Evolutionary conservation across 2,797 vertebrate genomes (phyloP).

Genomic region (Muscicapa striata): DNA sequence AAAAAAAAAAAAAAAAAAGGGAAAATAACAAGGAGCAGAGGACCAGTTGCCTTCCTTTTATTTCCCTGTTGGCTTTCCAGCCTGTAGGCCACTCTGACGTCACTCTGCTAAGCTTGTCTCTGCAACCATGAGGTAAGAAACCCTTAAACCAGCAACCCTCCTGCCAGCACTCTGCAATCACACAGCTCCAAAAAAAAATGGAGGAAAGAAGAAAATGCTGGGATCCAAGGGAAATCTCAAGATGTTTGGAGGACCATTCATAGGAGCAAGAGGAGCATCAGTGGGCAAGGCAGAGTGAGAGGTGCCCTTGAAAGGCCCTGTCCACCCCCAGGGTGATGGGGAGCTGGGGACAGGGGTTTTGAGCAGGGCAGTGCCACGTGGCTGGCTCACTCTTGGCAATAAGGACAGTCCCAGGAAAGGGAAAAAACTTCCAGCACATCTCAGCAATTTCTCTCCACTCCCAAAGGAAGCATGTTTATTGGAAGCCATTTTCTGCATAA

Average conservation of each 20-base stretch:
- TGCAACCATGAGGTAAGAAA: not conserved
- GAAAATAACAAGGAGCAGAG: not conserved
- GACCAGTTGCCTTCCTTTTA: not conserved
- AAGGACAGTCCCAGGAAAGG: conserved; percentile 4
- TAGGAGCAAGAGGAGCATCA: not conserved
- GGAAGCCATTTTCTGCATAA: conserved; percentile 57
- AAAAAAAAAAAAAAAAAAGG: not conserved
- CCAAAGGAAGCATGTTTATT: not conserved
- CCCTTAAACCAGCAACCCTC: not conserved
- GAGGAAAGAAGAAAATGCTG: not conserved
- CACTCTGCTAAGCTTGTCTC: not conserved
- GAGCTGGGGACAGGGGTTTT: not conserved
- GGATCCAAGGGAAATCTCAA: not conserved
- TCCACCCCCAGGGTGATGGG: rapidly evolving
- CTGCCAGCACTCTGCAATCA: not conserved
- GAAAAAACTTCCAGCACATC: conserved; percentile 6
- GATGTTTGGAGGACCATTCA: not conserved
- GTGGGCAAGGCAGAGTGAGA: rapidly evolving
- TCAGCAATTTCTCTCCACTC: conserved; percentile 19
- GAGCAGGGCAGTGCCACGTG: not conserved
- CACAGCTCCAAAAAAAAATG: not conserved
- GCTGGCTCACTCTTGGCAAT: not conserved
- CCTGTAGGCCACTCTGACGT: not conserved
- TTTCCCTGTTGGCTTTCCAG: not conserved
- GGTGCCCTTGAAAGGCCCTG: not conserved